Base-by-base conservation (phyloP, 2,797 vertebrate species). In the Sphenopsis melanotis region DNA sequence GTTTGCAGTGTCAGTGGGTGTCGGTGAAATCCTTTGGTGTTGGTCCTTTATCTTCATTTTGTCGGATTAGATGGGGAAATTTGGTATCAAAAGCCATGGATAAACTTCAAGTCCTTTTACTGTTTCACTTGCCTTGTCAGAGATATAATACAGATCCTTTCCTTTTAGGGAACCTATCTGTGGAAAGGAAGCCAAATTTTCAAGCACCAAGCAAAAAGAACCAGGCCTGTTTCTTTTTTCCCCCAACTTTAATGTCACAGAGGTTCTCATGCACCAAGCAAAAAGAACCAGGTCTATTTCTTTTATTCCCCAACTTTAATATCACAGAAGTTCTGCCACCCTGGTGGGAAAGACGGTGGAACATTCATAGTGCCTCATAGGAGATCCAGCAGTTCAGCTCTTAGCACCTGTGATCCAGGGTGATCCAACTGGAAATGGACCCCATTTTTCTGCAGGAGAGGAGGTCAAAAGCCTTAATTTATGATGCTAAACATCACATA, bases 1-100 rank as follows among this genome's bases (percentile, higher is more conserved):
- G 94, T 81, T 79, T 91, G 94, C 84, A 83, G 94, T 81, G 80
- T 83, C 79, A n/a, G 55, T 41, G 94, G 95, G 82, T 95, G 90
- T 14, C 9, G 68, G 82, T 96, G 60, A 93, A 76, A 86, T 93
- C 90, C 76, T 92, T 95, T 91, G 97, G 96, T 97, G 97, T 92
- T 93, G 96, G 97, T 95, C 84, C 82, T 95, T 91, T 93, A 30
- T 79, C 83, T 72, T 47, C 85, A 44, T 96, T 94, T 91, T 59
- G 70, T 85, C 78, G 46, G 72, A 81, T 89, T 91, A 46, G 22
- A 11, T 80, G 74, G 74, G 65, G 59, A 83, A 68, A 82, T 42
- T 71, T 59, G 37, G 63, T 81, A 37, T 82, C 49, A 46, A 86
- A 95, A 95, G 92, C 96, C 86, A 71, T 94, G 84, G 95, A 87